Conservation (phyloP, 2,797 vertebrate genomes). For the Sternotherus odoratus region DNA sequence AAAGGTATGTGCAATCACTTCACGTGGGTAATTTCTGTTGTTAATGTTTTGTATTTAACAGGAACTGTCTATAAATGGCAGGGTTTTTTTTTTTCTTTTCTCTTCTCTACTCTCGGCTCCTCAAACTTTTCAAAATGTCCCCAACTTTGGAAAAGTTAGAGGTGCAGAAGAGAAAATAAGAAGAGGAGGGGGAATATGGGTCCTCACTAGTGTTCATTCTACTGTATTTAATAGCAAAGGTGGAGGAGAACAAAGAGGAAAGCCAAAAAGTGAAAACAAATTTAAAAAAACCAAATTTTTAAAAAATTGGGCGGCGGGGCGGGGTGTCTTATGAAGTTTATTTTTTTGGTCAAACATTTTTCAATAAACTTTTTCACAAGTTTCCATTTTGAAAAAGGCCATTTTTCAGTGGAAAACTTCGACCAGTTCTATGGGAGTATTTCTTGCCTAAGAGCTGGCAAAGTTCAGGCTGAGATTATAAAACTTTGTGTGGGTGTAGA, state of each 20-base stretch:
- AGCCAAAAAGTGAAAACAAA: background rate
- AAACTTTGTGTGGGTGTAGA: background rate
- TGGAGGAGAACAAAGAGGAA: background rate
- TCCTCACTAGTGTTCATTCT: background rate
- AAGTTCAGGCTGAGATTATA: background rate
- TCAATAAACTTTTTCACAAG: background rate
- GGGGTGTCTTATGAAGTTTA: background rate
- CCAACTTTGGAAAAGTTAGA: background rate
- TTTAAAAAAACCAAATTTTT: background rate
- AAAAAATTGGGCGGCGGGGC: background rate
- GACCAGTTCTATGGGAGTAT: background rate
- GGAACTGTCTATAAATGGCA: no score
- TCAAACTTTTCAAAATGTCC: background rate
- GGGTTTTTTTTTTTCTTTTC: background rate
- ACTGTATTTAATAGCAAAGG: background rate
- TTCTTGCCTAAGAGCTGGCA: background rate
- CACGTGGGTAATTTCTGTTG: background rate
- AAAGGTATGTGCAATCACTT: background rate
- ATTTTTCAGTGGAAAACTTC: background rate
- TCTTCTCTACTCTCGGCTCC: background rate
- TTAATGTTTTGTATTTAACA: background rate
- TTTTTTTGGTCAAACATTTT: background rate
- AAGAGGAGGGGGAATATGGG: background rate
- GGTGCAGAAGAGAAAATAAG: background rate
- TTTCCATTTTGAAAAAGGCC: background rate